Evolutionary conservation across 1,140 invertebrate species (phyloP).

Genomic region (Papilio glaucus): DNA sequence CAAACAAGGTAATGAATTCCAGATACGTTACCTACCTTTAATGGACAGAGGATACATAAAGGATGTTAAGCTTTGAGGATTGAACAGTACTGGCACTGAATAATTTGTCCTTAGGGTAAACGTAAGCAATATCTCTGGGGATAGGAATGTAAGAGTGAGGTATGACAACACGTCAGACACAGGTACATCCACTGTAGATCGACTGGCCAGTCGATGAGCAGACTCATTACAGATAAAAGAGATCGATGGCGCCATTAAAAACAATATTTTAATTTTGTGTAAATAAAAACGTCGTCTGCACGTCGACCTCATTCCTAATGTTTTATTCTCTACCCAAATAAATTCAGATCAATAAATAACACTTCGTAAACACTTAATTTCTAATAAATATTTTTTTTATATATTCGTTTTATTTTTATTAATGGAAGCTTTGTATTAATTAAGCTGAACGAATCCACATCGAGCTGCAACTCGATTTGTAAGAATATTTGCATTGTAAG

Average conservation of each 20-base stretch:
- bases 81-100: too few species aligned
- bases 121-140: too few species aligned
- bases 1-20: too few species aligned
- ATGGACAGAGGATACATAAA: too few species aligned
- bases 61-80: too few species aligned
- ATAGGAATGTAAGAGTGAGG: too few species aligned
- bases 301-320: conserved; percentile 19
- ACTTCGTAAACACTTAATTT: conserved; percentile 31
- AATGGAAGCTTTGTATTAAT: not conserved
- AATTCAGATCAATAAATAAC: conserved; percentile 29
- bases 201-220: not conserved
- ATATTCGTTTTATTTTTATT: conserved; percentile 8
- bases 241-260: conserved; percentile 22
- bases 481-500: too few species aligned
- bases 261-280: conserved; percentile 25
- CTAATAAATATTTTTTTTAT: conserved; percentile 30
- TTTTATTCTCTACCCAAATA: not conserved
- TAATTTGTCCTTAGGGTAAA: too few species aligned
- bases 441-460: conserved; percentile 7
- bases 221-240: conserved; percentile 19
- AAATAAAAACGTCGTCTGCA: conserved; percentile 30
- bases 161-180: too few species aligned
- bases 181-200: not conserved
- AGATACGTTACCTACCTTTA: too few species aligned
- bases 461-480: not conserved